phyloP scores from a whole-genome alignment of 2,797 vertebrate species.

The Poliocrania exsul region DNA sequence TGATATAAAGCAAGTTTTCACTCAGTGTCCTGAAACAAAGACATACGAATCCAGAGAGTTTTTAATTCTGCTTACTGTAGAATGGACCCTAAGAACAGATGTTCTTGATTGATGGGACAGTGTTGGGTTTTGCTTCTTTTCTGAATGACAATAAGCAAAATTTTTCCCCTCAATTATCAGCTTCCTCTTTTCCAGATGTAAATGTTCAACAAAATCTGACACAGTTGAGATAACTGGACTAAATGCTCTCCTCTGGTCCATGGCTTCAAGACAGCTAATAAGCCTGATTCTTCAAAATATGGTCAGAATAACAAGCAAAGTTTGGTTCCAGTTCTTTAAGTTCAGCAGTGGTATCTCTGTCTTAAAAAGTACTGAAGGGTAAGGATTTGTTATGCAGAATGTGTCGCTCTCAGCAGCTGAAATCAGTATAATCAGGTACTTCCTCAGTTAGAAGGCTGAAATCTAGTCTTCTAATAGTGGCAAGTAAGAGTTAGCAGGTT shows the following conservation, averaged over 20 bases:
- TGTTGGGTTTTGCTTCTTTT: not conserved
- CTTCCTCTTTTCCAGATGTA: not conserved
- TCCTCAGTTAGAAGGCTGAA: not conserved
- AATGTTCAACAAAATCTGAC: not conserved
- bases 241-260: not conserved
- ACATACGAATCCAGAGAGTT: not conserved
- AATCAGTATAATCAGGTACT: not conserved
- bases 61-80: not conserved
- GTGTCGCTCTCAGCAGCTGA: not conserved
- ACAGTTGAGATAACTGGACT: not conserved
- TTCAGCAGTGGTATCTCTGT: not conserved
- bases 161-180: not conserved
- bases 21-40: not conserved
- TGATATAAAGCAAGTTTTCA: not conserved
- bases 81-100: not conserved
- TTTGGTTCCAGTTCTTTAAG: not conserved
- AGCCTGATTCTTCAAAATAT: not conserved
- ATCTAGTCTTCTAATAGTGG: not conserved
- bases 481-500: not conserved
- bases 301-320: not conserved
- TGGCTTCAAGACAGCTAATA: not conserved
- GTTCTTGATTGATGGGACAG: not conserved
- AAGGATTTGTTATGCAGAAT: not conserved
- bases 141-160: not conserved
- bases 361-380: not conserved